These are phyloP conservation scores for Dicentrarchus labrax DNA, from an alignment of 2,113 vertebrate species.

Conservation along the genomic window DNA sequence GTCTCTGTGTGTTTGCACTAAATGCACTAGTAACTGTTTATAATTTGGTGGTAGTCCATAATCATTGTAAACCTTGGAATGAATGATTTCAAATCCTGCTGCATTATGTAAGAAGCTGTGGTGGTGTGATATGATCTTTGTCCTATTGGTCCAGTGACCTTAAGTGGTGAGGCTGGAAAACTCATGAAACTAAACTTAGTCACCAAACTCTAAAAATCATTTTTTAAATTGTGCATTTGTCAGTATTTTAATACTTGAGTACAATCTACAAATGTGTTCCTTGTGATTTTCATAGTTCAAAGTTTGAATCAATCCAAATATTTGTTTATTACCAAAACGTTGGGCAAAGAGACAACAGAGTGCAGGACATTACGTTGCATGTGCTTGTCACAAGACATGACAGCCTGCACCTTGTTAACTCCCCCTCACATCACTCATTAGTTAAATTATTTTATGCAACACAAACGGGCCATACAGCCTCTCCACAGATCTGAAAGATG, in stretches of 20 bases:
- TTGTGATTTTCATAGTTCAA: background rate
- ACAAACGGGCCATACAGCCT: background rate
- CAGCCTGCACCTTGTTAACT: slow-evolving; percentile 54
- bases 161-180: background rate
- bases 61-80: background rate
- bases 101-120: slow-evolving; percentile 63
- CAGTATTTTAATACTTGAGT: background rate
- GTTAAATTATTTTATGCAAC: slow-evolving; percentile 25
- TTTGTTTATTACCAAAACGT: background rate
- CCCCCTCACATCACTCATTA: slow-evolving; percentile 61
- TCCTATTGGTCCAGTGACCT: slow-evolving; percentile 39
- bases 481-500: slow-evolving; percentile 8
- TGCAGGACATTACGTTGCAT: slow-evolving; percentile 29
- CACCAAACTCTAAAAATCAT: no score
- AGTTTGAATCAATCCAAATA: background rate
- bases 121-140: slow-evolving; percentile 62
- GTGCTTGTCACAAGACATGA: slow-evolving; percentile 77
- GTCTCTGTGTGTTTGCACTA: background rate
- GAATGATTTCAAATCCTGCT: background rate
- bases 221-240: background rate
- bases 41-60: background rate
- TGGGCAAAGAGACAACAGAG: background rate
- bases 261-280: background rate
- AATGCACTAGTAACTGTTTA: background rate
- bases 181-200: background rate